Conservation (phyloP, 30 jellyfish, hydroid and myxozoan genomes). For the Chrysaora quinquecirrha region DNA sequence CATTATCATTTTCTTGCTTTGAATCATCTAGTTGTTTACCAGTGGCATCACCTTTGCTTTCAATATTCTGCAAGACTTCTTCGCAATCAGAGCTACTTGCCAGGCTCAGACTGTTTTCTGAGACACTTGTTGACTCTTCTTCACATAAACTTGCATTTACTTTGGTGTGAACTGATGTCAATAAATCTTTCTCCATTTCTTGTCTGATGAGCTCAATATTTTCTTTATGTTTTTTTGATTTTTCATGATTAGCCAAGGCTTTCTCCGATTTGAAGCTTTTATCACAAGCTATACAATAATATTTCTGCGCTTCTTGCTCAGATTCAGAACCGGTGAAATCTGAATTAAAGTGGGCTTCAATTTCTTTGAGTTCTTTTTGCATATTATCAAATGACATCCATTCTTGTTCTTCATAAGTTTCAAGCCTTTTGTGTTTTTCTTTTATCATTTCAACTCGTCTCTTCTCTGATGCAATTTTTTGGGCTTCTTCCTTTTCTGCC, state of each 20-base stretch:
- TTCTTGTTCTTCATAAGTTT: constrained; percentile 85
- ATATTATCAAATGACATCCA: constrained; percentile 93
- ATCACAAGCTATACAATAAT: constrained; percentile 92
- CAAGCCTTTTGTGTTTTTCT: constrained; percentile 60
- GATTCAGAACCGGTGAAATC: constrained; percentile 31
- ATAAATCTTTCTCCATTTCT: constrained; percentile 82
- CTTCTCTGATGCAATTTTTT: constrained; percentile 60
- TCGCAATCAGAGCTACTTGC: neutral
- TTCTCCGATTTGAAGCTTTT: constrained; percentile 89
- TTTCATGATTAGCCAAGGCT: constrained; percentile 94
- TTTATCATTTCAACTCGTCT: constrained; percentile 69
- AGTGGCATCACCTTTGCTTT: neutral
- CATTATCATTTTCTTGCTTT: neutral
- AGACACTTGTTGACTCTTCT: neutral
- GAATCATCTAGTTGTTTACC: neutral
- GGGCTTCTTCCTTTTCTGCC: constrained; percentile 73
- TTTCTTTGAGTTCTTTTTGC: constrained; percentile 74
- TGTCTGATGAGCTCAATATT: constrained; percentile 82
- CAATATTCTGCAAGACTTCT: no score
- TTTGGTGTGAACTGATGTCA: constrained; percentile 38
- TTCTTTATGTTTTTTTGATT: constrained; percentile 91
- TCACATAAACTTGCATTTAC: constrained; percentile 49
- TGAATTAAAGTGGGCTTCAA: constrained; percentile 85
- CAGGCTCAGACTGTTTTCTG: neutral
- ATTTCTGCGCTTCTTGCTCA: constrained; percentile 40